Evolutionary conservation across 1,140 invertebrate genomes (phyloP), one percentile per base, ranked within the genome.

Genomic region (Pseudomyrmex dendroicus): DNA sequence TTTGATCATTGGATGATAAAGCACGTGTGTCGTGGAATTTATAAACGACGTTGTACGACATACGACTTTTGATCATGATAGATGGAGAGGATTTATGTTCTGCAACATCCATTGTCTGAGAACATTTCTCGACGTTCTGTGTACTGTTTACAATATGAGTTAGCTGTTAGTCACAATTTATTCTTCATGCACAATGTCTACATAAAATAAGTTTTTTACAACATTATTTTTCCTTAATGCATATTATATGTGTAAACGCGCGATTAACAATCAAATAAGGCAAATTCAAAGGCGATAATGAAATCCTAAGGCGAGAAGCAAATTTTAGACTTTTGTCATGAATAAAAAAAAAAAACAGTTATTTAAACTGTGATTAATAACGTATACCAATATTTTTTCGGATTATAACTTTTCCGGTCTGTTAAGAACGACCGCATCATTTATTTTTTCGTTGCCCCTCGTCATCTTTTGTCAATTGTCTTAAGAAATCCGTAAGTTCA

Each of bases 111-210:
- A 92, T 91, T 91, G 90, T 91, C 85, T 83, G 86, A n/a, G 66
- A 82, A 87, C 88, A 87, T 90, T 91, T 87, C 73, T 77, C 84
- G 74, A 85, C 92, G 84, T 86, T 87, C 89, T 83, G 59, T 56
- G 84, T 54, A 78, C 77, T 90, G 89, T 92, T 90, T 90, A 88
- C 70, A 84, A 64, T 87, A 83, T 72, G 82, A 84, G 80, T 89
- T 90, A 84, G 68, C 54, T 74, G 76, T 90, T 84, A 91, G 88
- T 92, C 90, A 88, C 91, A 92, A 91, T 70, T 89, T 90, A 87
- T 89, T 90, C 87, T 87, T 90, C 86, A 13, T 25, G 4, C 13
- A 10, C 22, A 9, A 35, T 63, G 44, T 63, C 54, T 35, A 35
- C 35, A 5, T 5, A 35, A 35, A 35, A 35, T 35, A 35, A 5